phyloP scores from a whole-genome alignment of 2,113 vertebrate genomes.

The Passerina amoena region DNA sequence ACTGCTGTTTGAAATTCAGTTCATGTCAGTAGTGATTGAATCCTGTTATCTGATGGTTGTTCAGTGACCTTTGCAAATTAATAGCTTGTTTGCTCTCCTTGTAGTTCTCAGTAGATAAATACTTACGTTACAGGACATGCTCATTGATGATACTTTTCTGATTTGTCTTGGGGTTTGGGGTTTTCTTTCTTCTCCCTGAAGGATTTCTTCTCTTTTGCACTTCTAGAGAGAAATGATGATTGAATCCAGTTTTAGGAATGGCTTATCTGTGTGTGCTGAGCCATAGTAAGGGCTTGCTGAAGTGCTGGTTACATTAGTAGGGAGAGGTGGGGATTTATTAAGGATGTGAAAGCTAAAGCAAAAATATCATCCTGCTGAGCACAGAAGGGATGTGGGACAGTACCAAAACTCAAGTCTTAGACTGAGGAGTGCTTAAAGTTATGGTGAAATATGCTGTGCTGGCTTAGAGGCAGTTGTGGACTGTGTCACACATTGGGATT shows the following conservation, averaged over 20 bases:
- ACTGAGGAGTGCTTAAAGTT: background rate
- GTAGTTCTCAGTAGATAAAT: background rate
- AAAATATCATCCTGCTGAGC: background rate
- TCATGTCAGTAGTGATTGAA: background rate
- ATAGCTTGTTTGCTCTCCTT: background rate
- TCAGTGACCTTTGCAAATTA: constrained; percentile 26
- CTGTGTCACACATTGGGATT: background rate
- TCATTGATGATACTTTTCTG: background rate
- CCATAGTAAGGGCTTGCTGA: accelerated
- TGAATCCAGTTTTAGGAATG: background rate
- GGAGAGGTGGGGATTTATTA: background rate
- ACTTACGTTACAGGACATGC: background rate
- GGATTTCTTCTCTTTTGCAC: background rate
- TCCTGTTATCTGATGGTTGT: background rate
- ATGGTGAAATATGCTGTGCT: background rate
- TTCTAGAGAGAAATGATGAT: background rate
- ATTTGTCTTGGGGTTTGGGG: background rate
- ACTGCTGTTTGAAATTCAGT: constrained; percentile 14
- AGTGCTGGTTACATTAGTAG: background rate
- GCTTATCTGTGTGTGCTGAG: background rate
- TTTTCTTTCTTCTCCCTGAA: background rate
- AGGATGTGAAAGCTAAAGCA: background rate
- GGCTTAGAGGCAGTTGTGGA: background rate
- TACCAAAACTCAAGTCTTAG: background rate
- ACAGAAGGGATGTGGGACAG: background rate